Evolutionary conservation across 2,888 invertebrate species (phyloP), one percentile per base, ranked within the genome.

Genomic region (Catocala fraxini): DNA sequence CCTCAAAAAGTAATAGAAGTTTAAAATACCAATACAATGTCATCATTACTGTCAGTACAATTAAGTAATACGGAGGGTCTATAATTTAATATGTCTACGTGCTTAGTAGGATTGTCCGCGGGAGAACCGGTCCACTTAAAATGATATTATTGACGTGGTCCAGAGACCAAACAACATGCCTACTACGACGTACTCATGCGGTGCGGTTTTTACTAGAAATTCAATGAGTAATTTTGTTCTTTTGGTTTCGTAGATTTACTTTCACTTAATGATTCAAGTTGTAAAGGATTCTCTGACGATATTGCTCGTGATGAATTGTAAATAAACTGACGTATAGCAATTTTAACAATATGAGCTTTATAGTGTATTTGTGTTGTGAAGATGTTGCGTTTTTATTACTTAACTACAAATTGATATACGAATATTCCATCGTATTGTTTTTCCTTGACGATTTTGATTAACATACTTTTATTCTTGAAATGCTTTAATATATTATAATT

Each of bases 41-140:
- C 55, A 59, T 69, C 56, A 69, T 67, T 78, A 65, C 60, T 65
- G 53, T 53, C 62, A 62, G 49, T 63, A 68, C 61, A 68, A 71
- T 72, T 68, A 73, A 76, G 68, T 71, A 68, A 69, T 79, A 66
- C 41, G 77, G 64, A 68, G 56, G 57, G 75, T 79, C 77, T 78
- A 74, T 79, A 84, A 82, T 83, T 83, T 83, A 82, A 82, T 85
- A 77, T 71, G 74, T 85, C 85, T 86, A 85, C 82, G 83, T 79
- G 77, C 71, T 81, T 81, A 81, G 79, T 73, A 71, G 75, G 79
- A 82, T 77, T 79, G 86, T 80, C 82, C 81, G 79, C 77, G 65
- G 68, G 67, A 77, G 80, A 91, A 92, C 92, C 92, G 92, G 92
- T 92, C 80, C 88, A 88, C 87, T 90, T 89, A 88, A 85, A 89